Evolutionary conservation across 2,797 vertebrate genomes (phyloP), one percentile per base, ranked within the genome.

Genomic region (Poeciliopsis gracilis): DNA sequence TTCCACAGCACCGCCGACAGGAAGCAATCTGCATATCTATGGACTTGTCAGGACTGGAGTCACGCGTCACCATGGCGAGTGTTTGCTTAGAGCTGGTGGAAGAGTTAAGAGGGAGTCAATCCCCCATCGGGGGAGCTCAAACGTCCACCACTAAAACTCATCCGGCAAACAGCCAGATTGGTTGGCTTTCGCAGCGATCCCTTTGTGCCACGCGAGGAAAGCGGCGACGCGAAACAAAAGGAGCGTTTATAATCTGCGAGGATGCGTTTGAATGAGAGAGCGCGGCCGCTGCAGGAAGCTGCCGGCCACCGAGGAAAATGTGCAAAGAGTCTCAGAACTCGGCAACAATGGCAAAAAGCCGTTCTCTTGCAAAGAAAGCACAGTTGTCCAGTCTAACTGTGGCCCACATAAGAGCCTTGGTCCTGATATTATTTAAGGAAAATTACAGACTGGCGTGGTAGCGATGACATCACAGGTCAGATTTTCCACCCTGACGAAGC

Each of bases 21-120:
- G 91, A 92, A 91, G 80, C 88, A 80, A 93, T 93, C 85, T 88
- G 55, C 87, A 90, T 88, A 85, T 91, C 82, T 91, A 90, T 90
- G 81, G 91, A 85, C 82, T 81, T 83, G 76, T 85, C 85, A 51
- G 61, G 15, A 77, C 77, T 45, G 5, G 84, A 77, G 81, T 47
- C 33, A 77, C 75, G 45, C 66, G 36, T 89, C 85, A 41, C 89
- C 87, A 80, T 76, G 82, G 87, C 73, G 79, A 91, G 20, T 33
- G 84, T 86, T 88, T 86, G 89, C 76, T 87, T 85, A 82, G 86
- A 86, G 82, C 76, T 30, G 81, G 81, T 77, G 36, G 76, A 84
- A 67, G 30, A 72, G 55, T 78, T 46, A 49, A 61, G 46, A 73
- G 77, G 18, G 72, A 59, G 71, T 81, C 87, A 57, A 72, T 45